Percentiles rank a stretch among this genome's conserved stretches.
Conservation (phyloP, 2,888 invertebrate species). For the Theretra japonica region DNA sequence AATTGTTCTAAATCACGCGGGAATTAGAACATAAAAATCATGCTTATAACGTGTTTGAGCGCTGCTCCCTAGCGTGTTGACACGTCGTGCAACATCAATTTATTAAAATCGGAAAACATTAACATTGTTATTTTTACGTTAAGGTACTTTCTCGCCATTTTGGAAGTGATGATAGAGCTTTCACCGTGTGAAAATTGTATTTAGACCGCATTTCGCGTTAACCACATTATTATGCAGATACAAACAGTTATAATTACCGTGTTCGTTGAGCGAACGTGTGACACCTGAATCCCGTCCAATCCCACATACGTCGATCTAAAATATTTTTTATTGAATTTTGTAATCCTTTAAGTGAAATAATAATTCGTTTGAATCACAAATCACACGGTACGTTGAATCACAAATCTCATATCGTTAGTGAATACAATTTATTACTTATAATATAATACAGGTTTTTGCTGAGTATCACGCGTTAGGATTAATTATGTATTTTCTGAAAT, state of each 20-base stretch:
- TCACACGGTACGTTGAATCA: neutral
- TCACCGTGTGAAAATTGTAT: neutral
- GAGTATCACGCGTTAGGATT: no score
- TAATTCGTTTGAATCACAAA: no score
- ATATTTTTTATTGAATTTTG: neutral
- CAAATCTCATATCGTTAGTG: no score
- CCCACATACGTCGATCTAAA: neutral
- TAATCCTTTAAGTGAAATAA: neutral
- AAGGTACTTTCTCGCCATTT: neutral
- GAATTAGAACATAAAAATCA: neutral
- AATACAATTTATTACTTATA: no score
- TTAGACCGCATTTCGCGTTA: neutral
- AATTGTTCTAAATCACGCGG: neutral
- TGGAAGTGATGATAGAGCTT: neutral
- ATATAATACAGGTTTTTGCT: no score
- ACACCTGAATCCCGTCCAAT: neutral
- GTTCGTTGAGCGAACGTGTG: neutral
- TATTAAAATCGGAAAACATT: constrained; percentile 1
- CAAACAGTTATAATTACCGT: neutral
- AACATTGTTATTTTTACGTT: neutral
- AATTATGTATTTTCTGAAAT: no score
- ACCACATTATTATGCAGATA: neutral
- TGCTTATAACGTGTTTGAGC: neutral
- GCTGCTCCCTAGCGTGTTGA: neutral
- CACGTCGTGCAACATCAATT: constrained; percentile 1